These are phyloP conservation scores for Gonocerus acuteangulatus DNA, from an alignment of 2,888 invertebrate species.

Conservation along the genomic window DNA sequence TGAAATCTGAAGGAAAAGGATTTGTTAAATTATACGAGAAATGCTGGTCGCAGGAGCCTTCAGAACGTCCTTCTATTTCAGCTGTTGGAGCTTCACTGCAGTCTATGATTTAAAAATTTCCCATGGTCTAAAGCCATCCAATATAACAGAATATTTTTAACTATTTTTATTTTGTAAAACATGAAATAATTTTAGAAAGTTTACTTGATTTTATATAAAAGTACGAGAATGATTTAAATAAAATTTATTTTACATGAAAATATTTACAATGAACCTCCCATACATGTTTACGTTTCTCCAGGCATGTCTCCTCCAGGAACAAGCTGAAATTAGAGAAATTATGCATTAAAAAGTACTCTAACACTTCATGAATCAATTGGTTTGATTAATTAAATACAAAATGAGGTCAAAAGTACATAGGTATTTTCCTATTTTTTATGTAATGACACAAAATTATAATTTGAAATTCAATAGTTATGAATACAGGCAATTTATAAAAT, in stretches of 20 bases:
- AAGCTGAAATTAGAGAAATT: constrained; percentile 51
- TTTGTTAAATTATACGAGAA: constrained; percentile 23
- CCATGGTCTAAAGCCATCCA: background rate
- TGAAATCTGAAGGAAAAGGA: constrained; percentile 2
- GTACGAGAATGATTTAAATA: constrained; percentile 1
- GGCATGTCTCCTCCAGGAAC: constrained; percentile 75
- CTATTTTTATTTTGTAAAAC: no score
- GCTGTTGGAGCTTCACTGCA: background rate
- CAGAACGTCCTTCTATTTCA: constrained; percentile 21
- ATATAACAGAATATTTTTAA: no score
- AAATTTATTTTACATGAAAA: constrained; percentile 18
- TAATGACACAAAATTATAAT: no score
- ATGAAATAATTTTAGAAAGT: no score
- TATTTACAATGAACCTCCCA: constrained; percentile 6
- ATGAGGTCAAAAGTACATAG: background rate
- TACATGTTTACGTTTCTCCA: constrained; percentile 32
- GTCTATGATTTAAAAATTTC: constrained; percentile 6
- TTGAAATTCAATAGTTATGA: no score
- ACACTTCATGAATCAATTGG: background rate
- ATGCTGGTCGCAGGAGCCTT: constrained; percentile 26
- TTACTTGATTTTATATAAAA: constrained; percentile 5
- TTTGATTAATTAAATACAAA: background rate
- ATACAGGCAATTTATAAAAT: no score
- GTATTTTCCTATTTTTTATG: background rate
- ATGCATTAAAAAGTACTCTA: background rate